Evolutionary conservation across 2,888 invertebrate species (phyloP).

Genomic region (Eulithis prunata): DNA sequence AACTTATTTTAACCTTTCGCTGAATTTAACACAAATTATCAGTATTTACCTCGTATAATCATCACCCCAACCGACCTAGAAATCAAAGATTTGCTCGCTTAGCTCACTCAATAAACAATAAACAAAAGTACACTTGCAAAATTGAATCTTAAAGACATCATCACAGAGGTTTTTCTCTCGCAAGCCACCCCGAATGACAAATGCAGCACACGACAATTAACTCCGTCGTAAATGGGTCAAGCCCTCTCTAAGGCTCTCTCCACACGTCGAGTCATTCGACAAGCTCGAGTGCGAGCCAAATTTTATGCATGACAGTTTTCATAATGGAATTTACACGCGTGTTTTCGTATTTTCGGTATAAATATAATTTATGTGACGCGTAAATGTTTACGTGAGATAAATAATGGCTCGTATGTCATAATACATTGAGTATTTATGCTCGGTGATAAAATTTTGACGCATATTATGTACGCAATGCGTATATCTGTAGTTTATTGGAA

Average conservation of each 20-base stretch:
- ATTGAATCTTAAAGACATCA: conserved; percentile 2
- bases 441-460: conserved; percentile 11
- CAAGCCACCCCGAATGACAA: neutral
- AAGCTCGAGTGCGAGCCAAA: conserved; percentile 43
- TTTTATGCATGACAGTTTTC: conserved; percentile 50
- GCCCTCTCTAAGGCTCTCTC: conserved; percentile 46
- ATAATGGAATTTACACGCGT: conserved; percentile 38
- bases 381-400: conserved; percentile 25
- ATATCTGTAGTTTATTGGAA: neutral
- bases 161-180: neutral
- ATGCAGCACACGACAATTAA: conserved; percentile 51
- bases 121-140: neutral
- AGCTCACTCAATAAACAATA: too few relatives aligned
- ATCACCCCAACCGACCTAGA: too few relatives aligned
- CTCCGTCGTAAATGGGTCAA: conserved; percentile 63
- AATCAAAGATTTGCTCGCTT: too few relatives aligned
- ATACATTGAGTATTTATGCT: conserved; percentile 6
- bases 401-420: conserved; percentile 12
- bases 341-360: conserved; percentile 27
- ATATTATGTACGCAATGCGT: conserved; percentile 13
- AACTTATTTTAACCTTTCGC: too few relatives aligned
- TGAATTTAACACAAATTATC: too few relatives aligned
- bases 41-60: too few relatives aligned
- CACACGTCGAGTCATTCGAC: conserved; percentile 55
- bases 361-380: conserved; percentile 32